Evolutionary conservation across 2,888 invertebrate species (phyloP).

Genomic region (Auanema sp.): DNA sequence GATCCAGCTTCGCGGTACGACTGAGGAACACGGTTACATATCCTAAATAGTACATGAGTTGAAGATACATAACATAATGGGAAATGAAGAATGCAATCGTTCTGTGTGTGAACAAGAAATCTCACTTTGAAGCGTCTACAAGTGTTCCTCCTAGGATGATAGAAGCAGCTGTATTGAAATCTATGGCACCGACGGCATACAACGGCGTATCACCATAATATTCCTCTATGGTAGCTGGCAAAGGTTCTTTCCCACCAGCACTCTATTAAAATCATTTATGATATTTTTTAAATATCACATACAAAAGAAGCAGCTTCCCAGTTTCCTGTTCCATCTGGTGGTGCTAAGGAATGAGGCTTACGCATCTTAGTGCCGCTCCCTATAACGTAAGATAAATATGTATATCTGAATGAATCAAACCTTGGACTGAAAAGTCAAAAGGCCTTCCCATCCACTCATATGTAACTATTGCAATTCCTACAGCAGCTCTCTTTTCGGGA

Average conservation of each 20-base stretch:
- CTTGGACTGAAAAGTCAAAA: conserved; percentile 10
- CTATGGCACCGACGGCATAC: conserved; percentile 32
- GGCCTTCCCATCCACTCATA: conserved; percentile 40
- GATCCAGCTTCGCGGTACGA: conserved; percentile 43
- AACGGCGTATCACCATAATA: conserved; percentile 25
- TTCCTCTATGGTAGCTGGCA: conserved; percentile 12
- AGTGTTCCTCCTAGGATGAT: conserved; percentile 42
- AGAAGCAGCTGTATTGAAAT: conserved; percentile 35
- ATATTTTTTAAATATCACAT: not conserved
- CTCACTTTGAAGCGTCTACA: conserved; percentile 25
- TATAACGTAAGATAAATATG: not conserved
- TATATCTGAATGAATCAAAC: not conserved
- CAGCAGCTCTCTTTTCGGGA: conserved; percentile 9
- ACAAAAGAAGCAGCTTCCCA: conserved; percentile 28
- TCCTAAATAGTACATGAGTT: too few species aligned
- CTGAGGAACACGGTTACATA: conserved; percentile 37
- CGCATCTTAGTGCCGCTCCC: not conserved
- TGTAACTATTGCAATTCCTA: conserved; percentile 26
- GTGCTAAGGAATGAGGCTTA: conserved; percentile 5
- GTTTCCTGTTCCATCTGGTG: conserved; percentile 10
- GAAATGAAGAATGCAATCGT: not conserved
- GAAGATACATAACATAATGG: too few species aligned
- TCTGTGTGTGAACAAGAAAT: not conserved
- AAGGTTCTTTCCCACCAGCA: not conserved
- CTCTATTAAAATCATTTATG: not conserved